These are phyloP conservation scores for Drosophila suzukii DNA, from an alignment of 1,140 invertebrate genomes.

Conservation along the genomic window DNA sequence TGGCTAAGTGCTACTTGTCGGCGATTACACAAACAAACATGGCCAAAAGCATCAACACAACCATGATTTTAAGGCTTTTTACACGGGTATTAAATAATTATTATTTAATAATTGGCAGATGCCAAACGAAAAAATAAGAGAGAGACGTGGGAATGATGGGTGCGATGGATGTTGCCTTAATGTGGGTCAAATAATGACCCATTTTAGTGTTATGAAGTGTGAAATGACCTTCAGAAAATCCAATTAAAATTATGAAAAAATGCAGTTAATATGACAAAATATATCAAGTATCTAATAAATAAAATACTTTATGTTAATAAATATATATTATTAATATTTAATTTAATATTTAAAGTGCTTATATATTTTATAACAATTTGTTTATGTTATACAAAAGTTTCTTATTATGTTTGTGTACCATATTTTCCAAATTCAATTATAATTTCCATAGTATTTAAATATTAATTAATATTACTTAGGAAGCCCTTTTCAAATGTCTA, in stretches of 20 bases:
- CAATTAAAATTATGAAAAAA: background rate
- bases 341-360: no score
- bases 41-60: slow-evolving; percentile 21
- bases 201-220: slow-evolving; percentile 3
- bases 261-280: background rate
- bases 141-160: slow-evolving; percentile 8
- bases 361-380: no score
- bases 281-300: background rate
- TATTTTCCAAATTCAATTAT: no score
- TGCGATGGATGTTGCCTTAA: slow-evolving; percentile 8
- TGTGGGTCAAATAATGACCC: slow-evolving; percentile 17
- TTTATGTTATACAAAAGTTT: background rate
- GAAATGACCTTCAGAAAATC: background rate
- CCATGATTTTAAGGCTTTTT: slow-evolving; percentile 16
- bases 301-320: no score
- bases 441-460: no score
- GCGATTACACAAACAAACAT: slow-evolving; percentile 65
- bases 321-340: no score
- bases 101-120: slow-evolving; percentile 70
- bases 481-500: background rate
- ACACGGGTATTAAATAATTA: slow-evolving; percentile 70
- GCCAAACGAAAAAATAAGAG: slow-evolving; percentile 16
- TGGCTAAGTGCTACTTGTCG: slow-evolving; percentile 68
- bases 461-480: no score
- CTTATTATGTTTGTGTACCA: background rate